These are phyloP conservation scores for Phaethon lepturus DNA, from an alignment of 2,113 vertebrate genomes.

Conservation along the genomic window DNA sequence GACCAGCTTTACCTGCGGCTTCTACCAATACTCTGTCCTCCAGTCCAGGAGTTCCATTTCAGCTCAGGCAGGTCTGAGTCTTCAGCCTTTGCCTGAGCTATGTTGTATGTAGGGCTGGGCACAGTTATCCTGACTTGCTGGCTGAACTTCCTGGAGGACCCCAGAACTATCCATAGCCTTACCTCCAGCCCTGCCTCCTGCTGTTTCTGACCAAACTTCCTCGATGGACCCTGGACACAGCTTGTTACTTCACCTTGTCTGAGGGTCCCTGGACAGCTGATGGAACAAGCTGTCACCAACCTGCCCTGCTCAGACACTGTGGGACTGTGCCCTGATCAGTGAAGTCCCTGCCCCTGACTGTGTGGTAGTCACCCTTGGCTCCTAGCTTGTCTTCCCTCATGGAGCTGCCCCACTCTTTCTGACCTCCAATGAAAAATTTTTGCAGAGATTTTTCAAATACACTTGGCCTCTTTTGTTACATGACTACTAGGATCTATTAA, in stretches of 20 bases:
- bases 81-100: background rate
- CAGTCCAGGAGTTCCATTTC: background rate
- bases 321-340: background rate
- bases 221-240: background rate
- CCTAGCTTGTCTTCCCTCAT: background rate
- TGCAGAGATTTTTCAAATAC: background rate
- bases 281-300: background rate
- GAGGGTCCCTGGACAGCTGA: background rate
- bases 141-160: background rate
- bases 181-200: background rate
- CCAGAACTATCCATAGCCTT: background rate
- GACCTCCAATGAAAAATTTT: background rate
- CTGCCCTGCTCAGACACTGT: background rate
- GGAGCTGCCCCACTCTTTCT: background rate
- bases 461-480: background rate
- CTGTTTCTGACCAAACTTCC: background rate
- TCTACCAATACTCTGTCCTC: background rate
- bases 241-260: background rate
- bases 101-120: background rate
- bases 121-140: background rate
- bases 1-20: background rate
- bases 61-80: background rate
- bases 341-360: background rate
- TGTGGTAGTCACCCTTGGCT: background rate
- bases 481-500: background rate